phyloP scores from a whole-genome alignment of 2,888 invertebrate genomes.

The Stegophylla sp. region DNA sequence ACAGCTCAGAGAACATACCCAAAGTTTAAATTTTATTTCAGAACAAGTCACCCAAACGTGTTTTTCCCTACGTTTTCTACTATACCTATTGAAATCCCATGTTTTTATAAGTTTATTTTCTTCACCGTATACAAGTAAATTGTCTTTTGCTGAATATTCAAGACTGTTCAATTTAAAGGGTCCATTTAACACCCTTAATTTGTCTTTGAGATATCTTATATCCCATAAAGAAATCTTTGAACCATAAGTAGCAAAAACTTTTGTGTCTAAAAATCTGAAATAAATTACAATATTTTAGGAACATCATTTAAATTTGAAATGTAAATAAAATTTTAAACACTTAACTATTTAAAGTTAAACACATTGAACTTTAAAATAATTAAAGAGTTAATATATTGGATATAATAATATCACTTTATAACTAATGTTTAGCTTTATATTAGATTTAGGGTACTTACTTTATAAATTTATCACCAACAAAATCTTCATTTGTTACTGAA shows the following conservation, averaged over 20 bases:
- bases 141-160: slow-evolving; percentile 85
- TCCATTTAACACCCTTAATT: slow-evolving; percentile 79
- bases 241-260: slow-evolving; percentile 91
- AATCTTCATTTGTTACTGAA: slow-evolving; percentile 81
- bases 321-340: too few relatives aligned
- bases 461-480: slow-evolving; percentile 90
- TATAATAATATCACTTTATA: too few relatives aligned
- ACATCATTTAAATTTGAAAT: background rate
- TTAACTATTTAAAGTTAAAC: too few relatives aligned
- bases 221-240: slow-evolving; percentile 93
- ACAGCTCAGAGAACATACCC: too few relatives aligned
- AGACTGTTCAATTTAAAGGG: slow-evolving; percentile 95
- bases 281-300: slow-evolving; percentile 21
- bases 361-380: too few relatives aligned
- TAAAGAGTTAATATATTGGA: too few relatives aligned
- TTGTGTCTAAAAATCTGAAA: slow-evolving; percentile 81
- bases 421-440: too few relatives aligned
- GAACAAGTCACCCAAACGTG: too few relatives aligned
- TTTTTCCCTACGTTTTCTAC: too few relatives aligned
- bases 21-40: too few relatives aligned
- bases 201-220: slow-evolving; percentile 80
- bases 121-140: slow-evolving; percentile 86
- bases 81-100: slow-evolving; percentile 91
- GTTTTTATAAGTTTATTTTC: slow-evolving; percentile 92
- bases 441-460: slow-evolving; percentile 70